Conservation (phyloP, 2,113 vertebrate genomes). For the Ciconia stormi region DNA sequence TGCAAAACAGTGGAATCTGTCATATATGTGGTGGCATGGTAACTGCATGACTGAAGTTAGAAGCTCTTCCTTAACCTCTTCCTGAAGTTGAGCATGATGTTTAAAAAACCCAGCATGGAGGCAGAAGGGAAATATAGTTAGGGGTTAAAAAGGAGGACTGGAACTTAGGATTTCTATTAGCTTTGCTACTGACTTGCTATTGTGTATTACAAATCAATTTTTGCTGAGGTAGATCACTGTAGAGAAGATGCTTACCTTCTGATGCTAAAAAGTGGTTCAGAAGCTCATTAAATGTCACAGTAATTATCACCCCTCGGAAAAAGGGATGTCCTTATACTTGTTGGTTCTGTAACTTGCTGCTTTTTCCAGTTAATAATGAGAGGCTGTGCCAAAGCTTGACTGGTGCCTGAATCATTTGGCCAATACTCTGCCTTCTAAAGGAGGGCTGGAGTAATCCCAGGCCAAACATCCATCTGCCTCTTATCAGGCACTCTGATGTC, state of each 20-base stretch:
- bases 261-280: not conserved
- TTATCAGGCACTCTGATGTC: not conserved
- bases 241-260: not conserved
- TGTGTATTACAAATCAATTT: not conserved
- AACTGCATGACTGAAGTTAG: not conserved
- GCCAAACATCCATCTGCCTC: not conserved
- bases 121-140: not conserved
- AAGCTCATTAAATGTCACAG: not conserved
- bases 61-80: not conserved
- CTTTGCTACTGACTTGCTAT: not conserved
- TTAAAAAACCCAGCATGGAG: not conserved
- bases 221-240: not conserved
- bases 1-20: not conserved
- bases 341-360: not conserved
- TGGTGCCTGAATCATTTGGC: not conserved
- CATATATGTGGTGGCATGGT: not conserved
- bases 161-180: not conserved
- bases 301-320: not conserved
- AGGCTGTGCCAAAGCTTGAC: not conserved
- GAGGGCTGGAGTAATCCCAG: not conserved
- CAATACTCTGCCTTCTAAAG: not conserved
- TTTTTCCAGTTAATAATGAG: not conserved
- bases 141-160: not conserved
- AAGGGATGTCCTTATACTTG: not conserved
- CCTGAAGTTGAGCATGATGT: not conserved